A percentile compares a stretch with the other conserved stretches of the same genome.
Evolutionary conservation across 2,888 invertebrate species (phyloP).

Genomic region (Nomada goodeniana): DNA sequence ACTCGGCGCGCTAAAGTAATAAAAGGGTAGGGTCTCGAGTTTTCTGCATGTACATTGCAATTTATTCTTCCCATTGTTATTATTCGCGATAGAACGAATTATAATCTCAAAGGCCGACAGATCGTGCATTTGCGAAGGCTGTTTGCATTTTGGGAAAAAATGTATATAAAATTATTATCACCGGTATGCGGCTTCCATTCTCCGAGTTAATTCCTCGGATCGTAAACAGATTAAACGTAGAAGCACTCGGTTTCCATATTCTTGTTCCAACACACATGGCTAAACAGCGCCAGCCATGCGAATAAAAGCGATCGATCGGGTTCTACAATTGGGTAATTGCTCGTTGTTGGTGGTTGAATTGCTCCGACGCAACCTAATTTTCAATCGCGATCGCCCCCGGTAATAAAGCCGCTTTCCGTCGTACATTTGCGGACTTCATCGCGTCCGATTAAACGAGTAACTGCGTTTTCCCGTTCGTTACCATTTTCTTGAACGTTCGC

Average conservation of each 20-base stretch:
- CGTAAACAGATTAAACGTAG: neutral
- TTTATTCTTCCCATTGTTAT: too few species aligned
- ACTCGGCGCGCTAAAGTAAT: too few species aligned
- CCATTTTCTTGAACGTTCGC: neutral
- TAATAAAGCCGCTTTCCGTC: constrained; percentile 2
- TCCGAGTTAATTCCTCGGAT: neutral
- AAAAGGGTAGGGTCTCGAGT: too few species aligned
- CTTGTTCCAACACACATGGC: too few species aligned
- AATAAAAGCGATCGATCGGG: constrained; percentile 33
- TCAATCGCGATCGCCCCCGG: constrained; percentile 40
- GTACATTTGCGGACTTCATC: constrained; percentile 28
- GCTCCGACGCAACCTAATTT: constrained; percentile 45
- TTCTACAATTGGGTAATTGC: constrained; percentile 15
- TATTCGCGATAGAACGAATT: too few species aligned
- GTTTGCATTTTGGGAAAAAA: too few species aligned
- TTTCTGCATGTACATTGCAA: too few species aligned
- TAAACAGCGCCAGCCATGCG: neutral
- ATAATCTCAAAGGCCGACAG: too few species aligned
- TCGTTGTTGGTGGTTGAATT: constrained; percentile 10
- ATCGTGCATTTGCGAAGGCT: too few species aligned
- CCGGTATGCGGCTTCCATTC: too few species aligned
- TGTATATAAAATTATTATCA: too few species aligned
- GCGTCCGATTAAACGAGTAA: neutral
- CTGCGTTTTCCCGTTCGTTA: neutral
- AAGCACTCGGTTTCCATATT: neutral